Evolutionary conservation across 2,888 invertebrate species (phyloP).

Genomic region (Megamerina dolium): DNA sequence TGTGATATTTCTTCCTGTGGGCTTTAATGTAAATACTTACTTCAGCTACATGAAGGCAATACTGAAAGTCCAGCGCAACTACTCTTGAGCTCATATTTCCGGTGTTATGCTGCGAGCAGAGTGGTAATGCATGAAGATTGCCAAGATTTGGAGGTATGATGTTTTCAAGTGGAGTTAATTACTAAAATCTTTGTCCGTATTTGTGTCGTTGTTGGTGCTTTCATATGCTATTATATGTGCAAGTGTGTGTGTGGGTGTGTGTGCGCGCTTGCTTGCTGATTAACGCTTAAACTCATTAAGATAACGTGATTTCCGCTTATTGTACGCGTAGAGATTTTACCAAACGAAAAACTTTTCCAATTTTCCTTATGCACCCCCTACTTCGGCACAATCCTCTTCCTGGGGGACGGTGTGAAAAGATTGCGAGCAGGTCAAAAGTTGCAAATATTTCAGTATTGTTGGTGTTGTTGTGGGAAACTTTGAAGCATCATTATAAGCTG

Average conservation of each 20-base stretch:
- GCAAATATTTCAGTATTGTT: not conserved
- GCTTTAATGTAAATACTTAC: too few species aligned
- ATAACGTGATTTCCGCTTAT: slow-evolving; percentile 35
- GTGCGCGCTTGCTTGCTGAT: slow-evolving; percentile 22
- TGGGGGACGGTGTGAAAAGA: too few species aligned
- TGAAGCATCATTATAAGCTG: slow-evolving; percentile 1
- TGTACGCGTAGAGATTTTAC: slow-evolving; percentile 2
- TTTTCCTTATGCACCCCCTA: not conserved
- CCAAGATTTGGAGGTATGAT: too few species aligned
- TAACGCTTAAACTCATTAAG: slow-evolving; percentile 43
- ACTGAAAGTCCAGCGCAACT: too few species aligned
- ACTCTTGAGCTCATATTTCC: too few species aligned
- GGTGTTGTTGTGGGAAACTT: slow-evolving; percentile 5
- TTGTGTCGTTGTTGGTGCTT: not conserved
- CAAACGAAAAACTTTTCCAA: slow-evolving; percentile 8
- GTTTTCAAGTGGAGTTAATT: too few species aligned
- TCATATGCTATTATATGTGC: too few species aligned
- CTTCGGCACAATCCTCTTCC: not conserved
- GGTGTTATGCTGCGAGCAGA: too few species aligned
- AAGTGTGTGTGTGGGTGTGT: not conserved
- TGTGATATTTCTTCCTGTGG: too few species aligned
- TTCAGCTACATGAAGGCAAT: too few species aligned
- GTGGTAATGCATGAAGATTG: too few species aligned
- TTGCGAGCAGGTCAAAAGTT: slow-evolving; percentile 3
- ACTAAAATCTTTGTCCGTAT: not conserved